These are phyloP conservation scores for Mesorhabditis sp. DNA, from an alignment of 2,888 invertebrate species.

Conservation along the genomic window DNA sequence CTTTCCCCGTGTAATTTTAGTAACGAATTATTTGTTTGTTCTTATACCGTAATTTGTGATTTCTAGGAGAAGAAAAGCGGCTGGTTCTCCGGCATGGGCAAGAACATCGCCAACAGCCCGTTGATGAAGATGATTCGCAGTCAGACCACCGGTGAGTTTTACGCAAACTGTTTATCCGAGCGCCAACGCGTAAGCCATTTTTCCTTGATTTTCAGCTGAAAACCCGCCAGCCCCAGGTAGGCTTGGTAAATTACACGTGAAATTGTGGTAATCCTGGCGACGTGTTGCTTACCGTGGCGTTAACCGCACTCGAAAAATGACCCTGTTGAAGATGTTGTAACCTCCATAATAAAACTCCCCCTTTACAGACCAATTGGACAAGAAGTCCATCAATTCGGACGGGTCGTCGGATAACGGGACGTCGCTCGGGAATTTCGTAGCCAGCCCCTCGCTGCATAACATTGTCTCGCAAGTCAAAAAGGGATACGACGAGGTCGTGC, in stretches of 20 bases:
- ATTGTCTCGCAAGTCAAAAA: constrained; percentile 47
- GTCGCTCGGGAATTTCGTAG: constrained; percentile 3
- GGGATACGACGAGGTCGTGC: constrained; percentile 43
- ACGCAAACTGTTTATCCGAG: not conserved
- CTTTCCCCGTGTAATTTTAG: too few species aligned
- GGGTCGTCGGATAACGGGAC: not conserved
- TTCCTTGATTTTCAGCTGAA: too few species aligned
- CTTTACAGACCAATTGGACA: not conserved
- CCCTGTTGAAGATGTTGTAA: too few species aligned
- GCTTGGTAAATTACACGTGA: too few species aligned
- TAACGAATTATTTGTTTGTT: too few species aligned
- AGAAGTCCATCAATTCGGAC: not conserved
- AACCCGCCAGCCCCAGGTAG: too few species aligned
- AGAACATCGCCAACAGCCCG: constrained; percentile 48
- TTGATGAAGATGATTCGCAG: constrained; percentile 48
- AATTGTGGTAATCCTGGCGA: too few species aligned
- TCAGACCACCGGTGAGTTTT: constrained; percentile 30
- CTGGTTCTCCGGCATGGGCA: constrained; percentile 37
- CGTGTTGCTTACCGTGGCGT: too few species aligned
- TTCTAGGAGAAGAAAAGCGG: constrained; percentile 16
- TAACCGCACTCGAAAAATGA: too few species aligned
- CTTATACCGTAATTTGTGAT: too few species aligned
- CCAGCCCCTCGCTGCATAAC: constrained; percentile 43
- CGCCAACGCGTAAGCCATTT: not conserved
- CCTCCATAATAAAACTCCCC: too few species aligned